These are phyloP conservation scores for Neoniphon sammara DNA, from an alignment of 2,797 vertebrate genomes.

Conservation along the genomic window DNA sequence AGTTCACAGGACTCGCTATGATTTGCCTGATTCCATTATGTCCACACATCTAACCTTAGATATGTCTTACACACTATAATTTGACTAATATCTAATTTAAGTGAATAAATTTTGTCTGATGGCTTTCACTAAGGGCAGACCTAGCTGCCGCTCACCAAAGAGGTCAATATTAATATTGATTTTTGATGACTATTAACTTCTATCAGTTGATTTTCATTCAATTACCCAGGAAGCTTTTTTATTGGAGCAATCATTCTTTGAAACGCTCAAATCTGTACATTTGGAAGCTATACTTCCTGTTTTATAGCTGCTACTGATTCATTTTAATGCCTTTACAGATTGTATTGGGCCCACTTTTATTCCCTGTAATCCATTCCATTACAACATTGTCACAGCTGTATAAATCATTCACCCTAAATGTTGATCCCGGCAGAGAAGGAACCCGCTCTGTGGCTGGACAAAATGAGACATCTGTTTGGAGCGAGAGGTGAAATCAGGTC, in stretches of 20 bases:
- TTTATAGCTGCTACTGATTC: conserved; percentile 33
- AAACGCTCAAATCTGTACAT: not conserved
- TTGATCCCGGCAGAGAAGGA: conserved; percentile 3
- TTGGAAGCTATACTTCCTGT: not conserved
- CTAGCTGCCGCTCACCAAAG: too few species aligned
- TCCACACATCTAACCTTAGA: not conserved
- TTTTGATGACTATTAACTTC: not conserved
- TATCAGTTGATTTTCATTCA: conserved; percentile 7
- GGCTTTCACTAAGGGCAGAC: too few species aligned
- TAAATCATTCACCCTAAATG: conserved; percentile 36
- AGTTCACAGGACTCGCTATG: not conserved
- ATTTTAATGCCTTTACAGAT: not conserved
- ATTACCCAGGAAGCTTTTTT: not conserved
- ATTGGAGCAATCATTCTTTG: not conserved
- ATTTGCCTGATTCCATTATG: too few species aligned
- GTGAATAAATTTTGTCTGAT: not conserved
- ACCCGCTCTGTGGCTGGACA: conserved; percentile 1
- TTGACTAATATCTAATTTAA: not conserved
- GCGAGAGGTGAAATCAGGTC: conserved; percentile 15
- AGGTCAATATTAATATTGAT: not conserved
- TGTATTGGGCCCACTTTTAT: not conserved
- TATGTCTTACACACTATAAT: not conserved
- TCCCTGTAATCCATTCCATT: not conserved
- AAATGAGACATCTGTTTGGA: conserved; percentile 32
- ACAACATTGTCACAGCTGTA: not conserved